These are phyloP conservation scores for Pyralis farinalis DNA, from an alignment of 2,888 invertebrate species.

Conservation along the genomic window DNA sequence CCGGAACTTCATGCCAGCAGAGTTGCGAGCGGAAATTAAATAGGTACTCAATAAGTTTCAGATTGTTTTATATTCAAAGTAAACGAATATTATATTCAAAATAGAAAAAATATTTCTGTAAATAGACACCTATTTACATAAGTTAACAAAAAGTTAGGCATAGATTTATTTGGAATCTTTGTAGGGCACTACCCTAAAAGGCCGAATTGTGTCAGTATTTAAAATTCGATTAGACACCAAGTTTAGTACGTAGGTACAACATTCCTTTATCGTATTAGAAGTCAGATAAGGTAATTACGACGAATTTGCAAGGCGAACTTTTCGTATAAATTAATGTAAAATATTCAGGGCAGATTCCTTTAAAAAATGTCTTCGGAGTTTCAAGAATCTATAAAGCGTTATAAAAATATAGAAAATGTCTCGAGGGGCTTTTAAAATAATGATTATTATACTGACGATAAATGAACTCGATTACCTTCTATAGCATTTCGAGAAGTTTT, in stretches of 20 bases:
- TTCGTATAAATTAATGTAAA: slow-evolving; percentile 19
- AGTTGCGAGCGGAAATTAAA: too few species aligned
- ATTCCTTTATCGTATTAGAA: slow-evolving; percentile 16
- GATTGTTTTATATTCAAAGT: too few species aligned
- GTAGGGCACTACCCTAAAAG: slow-evolving; percentile 2
- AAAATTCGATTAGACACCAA: slow-evolving; percentile 13
- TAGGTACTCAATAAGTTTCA: too few species aligned
- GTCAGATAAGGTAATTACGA: slow-evolving; percentile 18
- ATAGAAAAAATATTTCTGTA: too few species aligned
- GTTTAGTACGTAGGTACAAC: slow-evolving; percentile 17
- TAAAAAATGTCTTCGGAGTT: slow-evolving; percentile 23
- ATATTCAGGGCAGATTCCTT: slow-evolving; percentile 26
- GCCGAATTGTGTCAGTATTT: neutral
- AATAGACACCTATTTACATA: too few species aligned
- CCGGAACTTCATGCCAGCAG: too few species aligned
- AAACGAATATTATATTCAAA: too few species aligned
- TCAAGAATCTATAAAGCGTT: slow-evolving; percentile 22
- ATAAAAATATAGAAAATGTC: slow-evolving; percentile 28
- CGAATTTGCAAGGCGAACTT: slow-evolving; percentile 16
- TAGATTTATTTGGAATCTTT: too few species aligned
- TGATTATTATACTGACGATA: slow-evolving; percentile 12
- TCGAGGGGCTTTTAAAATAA: slow-evolving; percentile 15
- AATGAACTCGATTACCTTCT: slow-evolving; percentile 10
- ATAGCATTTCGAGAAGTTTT: slow-evolving; percentile 8
- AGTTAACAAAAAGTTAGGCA: too few species aligned